Evolutionary conservation across 1,140 invertebrate species (phyloP), one percentile per base, ranked within the genome.

Genomic region (Heliconius nattereri): DNA sequence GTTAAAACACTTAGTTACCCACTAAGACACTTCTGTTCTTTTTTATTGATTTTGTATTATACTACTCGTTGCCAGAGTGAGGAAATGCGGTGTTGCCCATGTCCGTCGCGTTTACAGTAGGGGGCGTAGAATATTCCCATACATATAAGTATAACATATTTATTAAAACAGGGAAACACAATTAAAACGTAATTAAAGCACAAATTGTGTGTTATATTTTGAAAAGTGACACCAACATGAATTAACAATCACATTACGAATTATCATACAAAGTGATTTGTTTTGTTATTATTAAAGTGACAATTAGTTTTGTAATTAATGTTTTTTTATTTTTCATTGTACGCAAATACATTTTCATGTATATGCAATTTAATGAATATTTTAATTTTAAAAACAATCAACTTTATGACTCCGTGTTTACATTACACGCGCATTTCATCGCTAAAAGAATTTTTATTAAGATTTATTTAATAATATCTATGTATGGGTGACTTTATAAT

Each of bases 201-300:
- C 8, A 60, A 8, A 60, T 11, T 23, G 40, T n/a, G 1, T 40
- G 19, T 73, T 19, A 32, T 37, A 45, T 45, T 45, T 73, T 72
- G 2, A 73, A 49, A 26, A 73, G 20, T 49, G 26, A 66, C 26
- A 66, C 60, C 3, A 66, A 29, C 60, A 66, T 29, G 13, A 66
- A 26, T 29, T 66, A 66, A 26, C 9, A 26, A 66, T 29, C 60
- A 66, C 60, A 26, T 66, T 66, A 23, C 60, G 9, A 26, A 66
- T 66, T 66, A 66, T 16, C 60, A 66, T 66, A 66, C 60, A 66
- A 66, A 66, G 23, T 66, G 60, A 66, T 66, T 29, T 66, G 60
- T 66, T 45, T 66, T 66, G 60, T 66, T 66, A 60, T n/a, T 60
- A 60, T 60, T 23, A 1, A 23, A 57, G 52, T 23, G 26, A 66